Conservation (phyloP, 1,140 invertebrate species). For the Lerema accius region DNA sequence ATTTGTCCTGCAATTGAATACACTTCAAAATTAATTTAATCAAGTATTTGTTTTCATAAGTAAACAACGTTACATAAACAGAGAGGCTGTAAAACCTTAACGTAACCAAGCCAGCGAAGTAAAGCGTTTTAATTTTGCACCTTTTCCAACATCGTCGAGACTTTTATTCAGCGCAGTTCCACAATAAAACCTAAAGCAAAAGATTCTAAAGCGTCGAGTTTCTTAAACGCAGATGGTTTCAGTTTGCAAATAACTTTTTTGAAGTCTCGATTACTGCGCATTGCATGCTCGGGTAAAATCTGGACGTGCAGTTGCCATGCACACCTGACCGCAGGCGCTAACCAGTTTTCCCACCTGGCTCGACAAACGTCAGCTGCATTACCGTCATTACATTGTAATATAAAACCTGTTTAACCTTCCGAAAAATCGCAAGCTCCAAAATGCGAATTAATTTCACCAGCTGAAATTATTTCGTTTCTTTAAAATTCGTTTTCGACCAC, state of each 20-base stretch:
- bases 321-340: constrained; percentile 55
- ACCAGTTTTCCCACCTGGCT: constrained; percentile 67
- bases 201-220: constrained; percentile 25
- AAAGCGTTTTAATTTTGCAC: constrained; percentile 6
- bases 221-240: constrained; percentile 29
- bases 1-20: too few species aligned
- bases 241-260: constrained; percentile 31
- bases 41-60: too few species aligned
- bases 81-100: too few species aligned
- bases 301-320: constrained; percentile 45
- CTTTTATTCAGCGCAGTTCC: constrained; percentile 1
- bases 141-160: constrained; percentile 1
- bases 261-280: constrained; percentile 24
- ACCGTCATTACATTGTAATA: constrained; percentile 8
- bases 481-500: background rate
- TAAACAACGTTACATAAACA: too few species aligned
- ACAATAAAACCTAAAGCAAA: constrained; percentile 22
- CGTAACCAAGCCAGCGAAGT: background rate
- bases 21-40: too few species aligned
- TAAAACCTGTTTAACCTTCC: constrained; percentile 11
- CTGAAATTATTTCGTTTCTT: constrained; percentile 2
- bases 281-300: constrained; percentile 43
- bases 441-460: constrained; percentile 1
- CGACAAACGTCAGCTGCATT: constrained; percentile 35
- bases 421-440: constrained; percentile 1